phyloP scores from a whole-genome alignment of 1,140 invertebrate genomes.

The Penaeus indicus region DNA sequence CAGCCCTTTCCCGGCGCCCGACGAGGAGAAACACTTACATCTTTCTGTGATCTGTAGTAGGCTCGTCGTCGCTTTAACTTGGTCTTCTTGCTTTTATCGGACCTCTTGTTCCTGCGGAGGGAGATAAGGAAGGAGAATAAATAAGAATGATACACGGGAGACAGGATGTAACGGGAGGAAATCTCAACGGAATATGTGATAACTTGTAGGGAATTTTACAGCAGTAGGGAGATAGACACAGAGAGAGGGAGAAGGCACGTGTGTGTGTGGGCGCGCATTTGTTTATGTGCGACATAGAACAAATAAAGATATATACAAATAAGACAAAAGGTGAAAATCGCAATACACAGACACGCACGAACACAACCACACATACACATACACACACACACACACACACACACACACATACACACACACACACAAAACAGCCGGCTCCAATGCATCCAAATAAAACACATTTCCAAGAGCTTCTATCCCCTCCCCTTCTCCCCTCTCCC shows the following conservation, averaged over 20 bases:
- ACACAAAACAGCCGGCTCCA: too few relatives aligned
- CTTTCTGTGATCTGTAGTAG: conserved; percentile 50
- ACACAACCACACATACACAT: background rate
- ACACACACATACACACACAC: background rate
- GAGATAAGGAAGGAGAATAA: too few relatives aligned
- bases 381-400: background rate
- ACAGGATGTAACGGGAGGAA: background rate
- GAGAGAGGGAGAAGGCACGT: too few relatives aligned
- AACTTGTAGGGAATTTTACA: background rate
- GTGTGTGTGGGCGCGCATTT: too few relatives aligned
- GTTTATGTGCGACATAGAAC: background rate
- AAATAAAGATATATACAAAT: background rate
- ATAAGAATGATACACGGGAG: too few relatives aligned
- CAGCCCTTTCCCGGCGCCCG: background rate
- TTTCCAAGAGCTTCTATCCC: too few relatives aligned
- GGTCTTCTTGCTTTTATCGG: conserved; percentile 53
- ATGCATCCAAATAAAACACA: too few relatives aligned
- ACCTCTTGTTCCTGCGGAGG: conserved; percentile 36
- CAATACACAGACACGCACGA: background rate
- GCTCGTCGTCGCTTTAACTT: conserved; percentile 52
- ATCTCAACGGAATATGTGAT: background rate
- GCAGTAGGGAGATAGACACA: background rate
- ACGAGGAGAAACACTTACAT: conserved; percentile 31
- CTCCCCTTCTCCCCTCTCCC: too few relatives aligned
- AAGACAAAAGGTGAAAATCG: background rate